Conservation (phyloP, 2,113 vertebrate genomes). For the Manacus vitellinus region DNA sequence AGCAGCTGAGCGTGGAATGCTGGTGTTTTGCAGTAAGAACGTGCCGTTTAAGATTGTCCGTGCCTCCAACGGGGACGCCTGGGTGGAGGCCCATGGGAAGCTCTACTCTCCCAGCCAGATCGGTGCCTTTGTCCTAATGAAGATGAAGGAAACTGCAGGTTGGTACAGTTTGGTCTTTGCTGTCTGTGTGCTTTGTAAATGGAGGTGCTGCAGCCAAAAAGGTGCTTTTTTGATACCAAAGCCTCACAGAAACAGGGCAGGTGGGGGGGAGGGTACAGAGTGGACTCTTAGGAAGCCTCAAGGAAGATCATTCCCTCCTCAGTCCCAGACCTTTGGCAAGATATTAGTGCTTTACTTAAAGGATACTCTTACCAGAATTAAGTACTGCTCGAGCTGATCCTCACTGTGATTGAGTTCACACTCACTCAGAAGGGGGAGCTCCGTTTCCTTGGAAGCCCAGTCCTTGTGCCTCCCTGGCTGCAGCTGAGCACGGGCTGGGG, state of each 20-base stretch:
- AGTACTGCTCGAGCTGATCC: fast-evolving
- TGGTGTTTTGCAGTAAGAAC: constrained; percentile 83
- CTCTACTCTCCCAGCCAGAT: constrained; percentile 97
- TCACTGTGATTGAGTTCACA: neutral
- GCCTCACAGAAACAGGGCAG: neutral
- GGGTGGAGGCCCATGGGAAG: constrained; percentile 96
- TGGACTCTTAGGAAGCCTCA: neutral
- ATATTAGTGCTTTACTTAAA: neutral
- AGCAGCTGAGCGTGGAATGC: neutral
- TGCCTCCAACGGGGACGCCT: constrained; percentile 95
- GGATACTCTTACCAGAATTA: fast-evolving
- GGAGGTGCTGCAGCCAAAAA: neutral
- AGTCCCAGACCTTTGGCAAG: neutral
- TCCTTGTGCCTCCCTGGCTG: neutral
- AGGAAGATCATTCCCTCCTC: neutral
- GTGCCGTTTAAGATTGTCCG: constrained; percentile 96
- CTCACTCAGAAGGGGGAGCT: neutral
- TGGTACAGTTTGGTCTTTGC: neutral
- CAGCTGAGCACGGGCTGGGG: neutral
- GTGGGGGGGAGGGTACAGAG: fast-evolving
- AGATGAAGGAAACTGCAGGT: constrained; percentile 99
- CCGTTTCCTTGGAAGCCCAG: neutral
- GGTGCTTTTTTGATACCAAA: neutral
- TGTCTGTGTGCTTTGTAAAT: fast-evolving
- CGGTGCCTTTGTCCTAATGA: constrained; percentile 94